Conservation (phyloP, 2,888 invertebrate species). For the Ypsolopha scabrella region DNA sequence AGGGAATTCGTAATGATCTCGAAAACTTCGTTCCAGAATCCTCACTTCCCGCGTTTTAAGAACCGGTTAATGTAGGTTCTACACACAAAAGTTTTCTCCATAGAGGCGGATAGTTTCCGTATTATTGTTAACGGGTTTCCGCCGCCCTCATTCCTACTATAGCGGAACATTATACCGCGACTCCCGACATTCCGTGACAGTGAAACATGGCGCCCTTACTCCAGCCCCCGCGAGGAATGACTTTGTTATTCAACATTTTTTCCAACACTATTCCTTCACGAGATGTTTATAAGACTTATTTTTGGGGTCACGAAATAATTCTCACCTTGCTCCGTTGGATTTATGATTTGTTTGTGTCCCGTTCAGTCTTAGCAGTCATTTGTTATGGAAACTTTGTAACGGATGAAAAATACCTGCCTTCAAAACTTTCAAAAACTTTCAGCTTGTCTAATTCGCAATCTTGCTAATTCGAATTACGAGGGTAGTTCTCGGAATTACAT, state of each 20-base stretch:
- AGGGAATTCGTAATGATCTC: no score
- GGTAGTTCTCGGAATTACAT: no score
- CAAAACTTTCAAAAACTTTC: no score
- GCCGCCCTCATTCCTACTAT: conserved; percentile 1
- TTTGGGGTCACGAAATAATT: background rate
- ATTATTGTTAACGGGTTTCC: conserved; percentile 1
- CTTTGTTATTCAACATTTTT: conserved; percentile 12
- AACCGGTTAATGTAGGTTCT: no score
- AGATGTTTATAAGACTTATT: background rate
- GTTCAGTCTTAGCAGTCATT: no score
- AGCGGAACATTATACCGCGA: conserved; percentile 1
- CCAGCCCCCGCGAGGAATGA: conserved; percentile 9
- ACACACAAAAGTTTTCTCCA: background rate
- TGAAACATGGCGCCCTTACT: conserved; percentile 6
- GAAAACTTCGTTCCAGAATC: no score
- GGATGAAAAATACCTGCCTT: no score
- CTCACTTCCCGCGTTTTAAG: no score
- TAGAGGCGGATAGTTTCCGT: conserved; percentile 2
- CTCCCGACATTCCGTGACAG: conserved; percentile 1
- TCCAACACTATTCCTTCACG: background rate
- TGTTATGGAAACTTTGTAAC: no score
- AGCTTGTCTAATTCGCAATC: no score
- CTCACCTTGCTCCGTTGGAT: background rate
- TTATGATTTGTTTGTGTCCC: background rate
- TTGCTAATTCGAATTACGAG: no score